Conservation (phyloP, 2,113 vertebrate species). For the Xiphophorus maculatus region DNA sequence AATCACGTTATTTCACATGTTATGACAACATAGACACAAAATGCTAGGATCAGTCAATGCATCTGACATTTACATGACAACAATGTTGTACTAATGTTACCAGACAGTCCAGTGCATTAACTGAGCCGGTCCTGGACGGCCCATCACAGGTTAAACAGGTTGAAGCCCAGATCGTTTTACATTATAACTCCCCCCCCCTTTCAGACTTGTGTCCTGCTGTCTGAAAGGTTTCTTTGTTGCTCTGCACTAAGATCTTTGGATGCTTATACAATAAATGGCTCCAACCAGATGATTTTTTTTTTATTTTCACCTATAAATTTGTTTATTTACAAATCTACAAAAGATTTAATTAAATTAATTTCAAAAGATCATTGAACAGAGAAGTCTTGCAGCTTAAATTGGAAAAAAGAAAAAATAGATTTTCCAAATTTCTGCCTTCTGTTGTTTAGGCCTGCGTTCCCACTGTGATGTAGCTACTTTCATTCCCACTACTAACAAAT, state of each 20-base stretch:
- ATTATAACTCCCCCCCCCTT: not conserved
- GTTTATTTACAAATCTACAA: too few relatives aligned
- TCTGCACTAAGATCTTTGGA: not conserved
- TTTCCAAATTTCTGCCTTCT: conserved; percentile 2
- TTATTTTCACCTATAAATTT: too few relatives aligned
- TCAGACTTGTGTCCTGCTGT: conserved; percentile 8
- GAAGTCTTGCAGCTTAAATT: not conserved
- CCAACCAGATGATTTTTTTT: not conserved
- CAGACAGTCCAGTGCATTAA: not conserved
- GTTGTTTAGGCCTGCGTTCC: not conserved
- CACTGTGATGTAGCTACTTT: not conserved
- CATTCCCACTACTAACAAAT: not conserved
- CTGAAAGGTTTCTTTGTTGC: conserved; percentile 44
- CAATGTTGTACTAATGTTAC: not conserved
- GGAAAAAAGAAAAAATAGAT: conserved; percentile 11
- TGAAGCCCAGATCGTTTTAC: conserved; percentile 21
- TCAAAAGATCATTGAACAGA: not conserved
- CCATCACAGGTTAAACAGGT: not conserved
- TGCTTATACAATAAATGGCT: conserved; percentile 16
- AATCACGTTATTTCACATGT: not conserved
- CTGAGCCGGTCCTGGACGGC: not conserved
- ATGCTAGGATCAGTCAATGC: not conserved
- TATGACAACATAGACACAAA: not conserved
- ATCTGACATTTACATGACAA: not conserved
- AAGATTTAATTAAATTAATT: too few relatives aligned